Percentiles rank a stretch among this genome's conserved stretches.
Conservation (phyloP, 2,888 invertebrate genomes). For the Ochropacha duplaris region DNA sequence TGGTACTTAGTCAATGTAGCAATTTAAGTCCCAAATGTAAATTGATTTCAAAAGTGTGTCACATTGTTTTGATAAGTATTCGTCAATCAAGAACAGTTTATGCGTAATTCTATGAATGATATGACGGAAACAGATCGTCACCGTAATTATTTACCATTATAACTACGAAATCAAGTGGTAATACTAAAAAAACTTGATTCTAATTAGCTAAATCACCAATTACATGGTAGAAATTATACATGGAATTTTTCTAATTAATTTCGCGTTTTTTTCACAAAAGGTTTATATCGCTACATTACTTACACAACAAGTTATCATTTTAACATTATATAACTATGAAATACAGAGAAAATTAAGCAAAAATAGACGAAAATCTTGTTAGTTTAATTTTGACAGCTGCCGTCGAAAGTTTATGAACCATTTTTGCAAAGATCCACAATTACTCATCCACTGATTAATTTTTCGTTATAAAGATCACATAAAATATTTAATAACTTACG, state of each 20-base stretch:
- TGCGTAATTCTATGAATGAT: not conserved
- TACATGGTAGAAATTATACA: not conserved
- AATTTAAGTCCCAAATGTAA: not conserved
- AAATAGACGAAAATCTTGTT: constrained; percentile 41
- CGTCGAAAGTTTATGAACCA: constrained; percentile 41
- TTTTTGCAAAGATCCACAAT: constrained; percentile 31
- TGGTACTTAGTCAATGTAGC: too few species aligned
- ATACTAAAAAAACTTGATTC: not conserved
- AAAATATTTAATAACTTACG: constrained; percentile 59
- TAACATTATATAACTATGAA: constrained; percentile 25
- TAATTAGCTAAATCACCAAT: not conserved
- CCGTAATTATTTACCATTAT: not conserved
- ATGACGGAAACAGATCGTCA: not conserved
- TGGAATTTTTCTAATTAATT: not conserved
- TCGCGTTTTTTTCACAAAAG: constrained; percentile 12
- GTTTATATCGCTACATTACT: constrained; percentile 11
- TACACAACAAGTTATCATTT: constrained; percentile 6
- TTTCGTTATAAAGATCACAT: constrained; percentile 10
- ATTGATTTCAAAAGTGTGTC: constrained; percentile 19
- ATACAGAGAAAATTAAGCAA: constrained; percentile 22
- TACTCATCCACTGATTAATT: constrained; percentile 21
- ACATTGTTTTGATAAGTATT: constrained; percentile 16
- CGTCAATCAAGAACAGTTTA: not conserved
- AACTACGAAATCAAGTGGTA: not conserved
- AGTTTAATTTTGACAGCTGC: constrained; percentile 62